Base-by-base conservation (phyloP, 2,797 vertebrate genomes). In the Sternotherus odoratus region DNA sequence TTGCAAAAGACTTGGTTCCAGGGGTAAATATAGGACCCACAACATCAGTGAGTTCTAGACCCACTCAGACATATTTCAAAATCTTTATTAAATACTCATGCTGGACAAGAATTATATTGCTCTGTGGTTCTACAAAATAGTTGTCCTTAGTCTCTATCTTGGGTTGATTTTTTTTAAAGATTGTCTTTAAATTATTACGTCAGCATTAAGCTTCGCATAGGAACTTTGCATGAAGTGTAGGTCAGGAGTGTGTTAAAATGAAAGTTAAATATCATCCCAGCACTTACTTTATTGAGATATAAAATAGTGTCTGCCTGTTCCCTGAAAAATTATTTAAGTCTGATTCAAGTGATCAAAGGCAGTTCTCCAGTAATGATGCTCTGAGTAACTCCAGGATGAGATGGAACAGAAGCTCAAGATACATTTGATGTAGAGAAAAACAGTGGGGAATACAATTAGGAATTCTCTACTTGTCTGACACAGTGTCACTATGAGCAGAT, bases 201-300 rank as follows among this genome's bases (percentile, higher is more conserved):
- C 82, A 82, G 13, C 60, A 60, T 86, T 77, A 92, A 96, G 77
- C 54, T 94, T 87, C 95, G 85, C 46, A 83, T 82, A 94, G 80
- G 69, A 94, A 91, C 80, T 94, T 43, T 43, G 8, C 43, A 86
- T 90, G 88, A 91, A 54, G 39, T n/a, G 82, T 77, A 94, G 83
- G 93, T 95, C 93, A 96, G 54, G 57, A 93, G 53, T 85, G 86
- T 94, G 93, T 93, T 88, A 96, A 97, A 95, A 89, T 92, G 84
- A 92, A 74, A 95, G 92, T 95, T 96, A 96, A 97, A 96, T 97
- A 92, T 97, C 95, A 97, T 69, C 83, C 33, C n/a, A 91, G 81
- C 75, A 82, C 82, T 93, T 94, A 83, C 4, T 95, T 95, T 96
- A 93, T 86, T 93, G 95, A 97, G 85, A 94, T 87, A 97, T 94